phyloP scores from a whole-genome alignment of 2,113 vertebrate species.

The Pomatorhinus ruficollis region DNA sequence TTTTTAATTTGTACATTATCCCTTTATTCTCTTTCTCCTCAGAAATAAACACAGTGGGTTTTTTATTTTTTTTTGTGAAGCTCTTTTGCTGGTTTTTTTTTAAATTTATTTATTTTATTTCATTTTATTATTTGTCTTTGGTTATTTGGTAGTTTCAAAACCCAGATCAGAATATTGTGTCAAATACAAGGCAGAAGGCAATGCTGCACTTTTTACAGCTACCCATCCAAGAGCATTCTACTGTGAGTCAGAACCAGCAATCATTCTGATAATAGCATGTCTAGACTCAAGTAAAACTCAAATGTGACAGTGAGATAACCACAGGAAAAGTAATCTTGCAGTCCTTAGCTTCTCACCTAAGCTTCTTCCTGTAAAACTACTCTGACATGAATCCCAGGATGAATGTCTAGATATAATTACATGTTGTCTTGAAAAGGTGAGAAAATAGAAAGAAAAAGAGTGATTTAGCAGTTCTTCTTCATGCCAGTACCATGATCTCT shows the following conservation, averaged over 20 bases:
- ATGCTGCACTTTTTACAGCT: not conserved
- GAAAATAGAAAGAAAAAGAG: not conserved
- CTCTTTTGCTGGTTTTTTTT: not conserved
- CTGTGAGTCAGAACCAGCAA: not conserved
- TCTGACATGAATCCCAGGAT: constrained; percentile 16
- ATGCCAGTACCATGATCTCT: not conserved
- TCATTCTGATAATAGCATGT: not conserved
- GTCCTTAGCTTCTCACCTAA: not conserved
- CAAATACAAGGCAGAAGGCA: not conserved
- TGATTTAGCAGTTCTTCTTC: constrained; percentile 18
- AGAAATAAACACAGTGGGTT: not conserved
- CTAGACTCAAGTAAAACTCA: not conserved
- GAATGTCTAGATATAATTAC: constrained; percentile 11
- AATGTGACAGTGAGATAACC: not conserved
- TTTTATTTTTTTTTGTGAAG: not conserved
- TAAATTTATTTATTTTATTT: not conserved
- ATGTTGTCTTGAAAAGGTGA: constrained; percentile 18
- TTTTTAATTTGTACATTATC: not conserved
- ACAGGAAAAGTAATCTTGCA: not conserved
- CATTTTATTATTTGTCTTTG: not conserved
- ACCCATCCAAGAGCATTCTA: not conserved
- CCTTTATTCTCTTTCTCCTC: not conserved
- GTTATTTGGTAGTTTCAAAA: not conserved
- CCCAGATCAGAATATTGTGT: not conserved
- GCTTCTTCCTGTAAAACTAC: not conserved